Evolutionary conservation across 2,888 invertebrate species (phyloP), one percentile per base, ranked within the genome.

Genomic region (Bombylius major): DNA sequence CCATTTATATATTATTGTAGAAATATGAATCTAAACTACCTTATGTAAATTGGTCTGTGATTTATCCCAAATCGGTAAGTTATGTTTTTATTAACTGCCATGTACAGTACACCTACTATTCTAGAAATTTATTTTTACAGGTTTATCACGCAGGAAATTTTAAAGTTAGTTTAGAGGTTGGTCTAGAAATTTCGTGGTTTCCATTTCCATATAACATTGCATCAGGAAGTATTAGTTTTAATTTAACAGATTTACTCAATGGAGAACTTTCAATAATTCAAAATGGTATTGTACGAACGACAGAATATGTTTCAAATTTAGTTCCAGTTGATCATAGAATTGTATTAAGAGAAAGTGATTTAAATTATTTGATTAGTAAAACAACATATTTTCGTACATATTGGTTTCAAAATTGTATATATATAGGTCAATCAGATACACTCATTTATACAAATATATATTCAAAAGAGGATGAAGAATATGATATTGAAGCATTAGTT

Each of bases 371-470:
- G 32, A 69, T 67, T 34, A 73, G 70, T 39, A 77, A 77, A 55
- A 79, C 82, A 4, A 79, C 80, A 5, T 73, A 69, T 57, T 73
- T 86, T 13, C 70, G 79, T 34, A 84, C 86, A 0, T 86, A 82
- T 69, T 90, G 90, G 90, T 89, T 88, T 66, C 78, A 87, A 58
- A 86, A 90, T 70, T 90, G 90, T 66, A 72, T 77, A 53, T 84
- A 83, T 65, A 77, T 83, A 53, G 87, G 85, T 45, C 75, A 80
- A 59, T 81, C 83, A 0, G 74, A 76, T 54, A 80, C 83, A 65
- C 79, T 82, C 48, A 72, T 76, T 11, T 81, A 86, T 60, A 71
- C 75, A 53, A 81, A 81, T 63, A 83, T 82, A 58, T 90, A 87
- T 67, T 76, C 78, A 0, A 76, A 79, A 63, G 75, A 80, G 5